phyloP scores from a whole-genome alignment of 2,113 vertebrate genomes.

The Thamnophis sirtalis region DNA sequence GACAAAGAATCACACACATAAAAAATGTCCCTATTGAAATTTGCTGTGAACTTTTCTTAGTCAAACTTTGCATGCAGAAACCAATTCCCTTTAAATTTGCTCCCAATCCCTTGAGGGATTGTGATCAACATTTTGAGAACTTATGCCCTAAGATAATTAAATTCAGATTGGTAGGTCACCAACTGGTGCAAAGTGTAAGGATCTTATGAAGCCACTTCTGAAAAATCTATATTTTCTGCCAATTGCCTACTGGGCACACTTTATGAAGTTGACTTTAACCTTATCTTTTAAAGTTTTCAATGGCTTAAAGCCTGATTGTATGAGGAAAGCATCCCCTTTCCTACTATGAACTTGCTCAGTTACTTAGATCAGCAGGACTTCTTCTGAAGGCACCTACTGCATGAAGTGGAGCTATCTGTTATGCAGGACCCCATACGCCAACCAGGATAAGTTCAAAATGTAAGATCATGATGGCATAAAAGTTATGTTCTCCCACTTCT shows the following conservation, averaged over 20 bases:
- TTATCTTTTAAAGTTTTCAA: not conserved
- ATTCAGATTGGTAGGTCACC: not conserved
- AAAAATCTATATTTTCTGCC: not conserved
- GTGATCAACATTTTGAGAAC: not conserved
- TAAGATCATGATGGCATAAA: not conserved
- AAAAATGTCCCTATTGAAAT: not conserved
- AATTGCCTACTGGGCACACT: not conserved
- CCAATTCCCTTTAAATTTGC: not conserved
- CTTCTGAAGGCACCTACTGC: not conserved
- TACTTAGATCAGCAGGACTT: not conserved
- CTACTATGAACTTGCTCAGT: not conserved
- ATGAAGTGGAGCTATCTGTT: not conserved
- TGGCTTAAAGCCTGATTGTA: not conserved
- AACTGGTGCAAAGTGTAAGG: not conserved
- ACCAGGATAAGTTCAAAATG: not conserved
- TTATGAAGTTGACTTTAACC: not conserved
- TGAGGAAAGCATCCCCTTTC: not conserved
- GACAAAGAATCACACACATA: not conserved
- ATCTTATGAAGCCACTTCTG: not conserved
- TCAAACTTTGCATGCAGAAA: not conserved
- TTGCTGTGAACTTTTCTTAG: not conserved
- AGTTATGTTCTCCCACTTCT: not conserved
- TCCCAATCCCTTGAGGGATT: not conserved
- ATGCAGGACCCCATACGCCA: not conserved
- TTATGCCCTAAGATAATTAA: not conserved